Evolutionary conservation across 2,888 invertebrate genomes (phyloP), one percentile per base, ranked within the genome.

Genomic region (Malachius bipustulatus): DNA sequence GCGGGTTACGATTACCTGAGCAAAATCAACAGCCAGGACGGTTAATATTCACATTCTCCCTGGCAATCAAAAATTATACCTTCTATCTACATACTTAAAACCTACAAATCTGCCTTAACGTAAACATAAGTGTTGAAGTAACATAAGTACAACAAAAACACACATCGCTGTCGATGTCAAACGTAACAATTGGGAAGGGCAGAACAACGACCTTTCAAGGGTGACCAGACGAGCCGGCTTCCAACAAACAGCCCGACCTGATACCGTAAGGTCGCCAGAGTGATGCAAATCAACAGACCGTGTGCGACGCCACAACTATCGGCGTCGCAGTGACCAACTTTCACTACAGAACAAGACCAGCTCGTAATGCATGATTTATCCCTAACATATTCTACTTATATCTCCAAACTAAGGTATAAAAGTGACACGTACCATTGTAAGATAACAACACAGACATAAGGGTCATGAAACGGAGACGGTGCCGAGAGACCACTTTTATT

Each of bases 381-480:
- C 47, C 41, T 44, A 45, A 46, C 43, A 45, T 37, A 40, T 39
- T 39, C 29, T 35, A 37, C 38, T 37, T 36, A 32, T 42, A 44
- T 40, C 39, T 44, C 36, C 45, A 44, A 48, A 49, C 44, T 50
- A 48, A 50, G 42, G 48, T 48, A 48, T 50, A 50, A 50, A 50
- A 52, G 51, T 51, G 52, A 53, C 52, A 52, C 50, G 44, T 54
- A 52, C 46, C 50, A 47, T 47, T 42, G 41, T 45, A 42, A 48
- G 45, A 47, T 51, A 51, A 54, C 54, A 51, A 53, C 52, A 54
- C 52, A 50, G 52, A 54, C 48, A 19, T n/a, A 51, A 52, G 43
- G 51, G 52, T 51, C 48, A 51, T 48, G 47, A 51, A 47, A 44
- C 46, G 41, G 47, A 49, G 46, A 37, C 36, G 34, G 16, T 34